Base-by-base conservation (phyloP, 2,113 vertebrate species). In the Sander vitreus region DNA sequence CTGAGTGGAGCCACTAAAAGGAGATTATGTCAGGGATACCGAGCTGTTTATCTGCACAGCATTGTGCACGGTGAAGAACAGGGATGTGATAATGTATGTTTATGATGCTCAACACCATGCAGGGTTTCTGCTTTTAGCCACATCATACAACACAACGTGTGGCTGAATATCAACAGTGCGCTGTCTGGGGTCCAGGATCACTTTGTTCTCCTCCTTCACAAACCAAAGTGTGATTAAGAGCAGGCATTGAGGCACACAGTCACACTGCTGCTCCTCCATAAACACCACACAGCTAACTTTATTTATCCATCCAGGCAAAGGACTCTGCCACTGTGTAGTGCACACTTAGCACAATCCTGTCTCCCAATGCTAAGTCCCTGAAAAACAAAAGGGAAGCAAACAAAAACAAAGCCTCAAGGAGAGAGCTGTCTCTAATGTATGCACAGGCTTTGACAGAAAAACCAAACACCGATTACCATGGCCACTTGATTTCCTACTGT, bases 331-430 rank as follows among this genome's bases (percentile, higher is more conserved):
- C 68, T 67, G 33, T 73, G 39, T 11, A 63, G 30, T 39, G 55
- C 58, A 73, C 33, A 73, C 36, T 30, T 60, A 21, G 73, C 47
- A 57, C 64, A 81, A 64, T 30, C 73, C 82, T 53, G 71, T 64
- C 58, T 80, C 45, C 81, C 78, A 19, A 75, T 48, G 55, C 59
- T 70, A 66, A 89, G 59, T 74, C 83, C 70, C 50, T 66, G 54
- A 39, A 86, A 86, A 91, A 88, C 79, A 90, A 88, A 89, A 80
- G n/a, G n/a, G 65, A 57, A 65, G 59, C 58, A 80, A 88, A 89
- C 72, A 83, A 76, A 78, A 91, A 71, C 60, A 82, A 68, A 78
- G 76, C 54, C 71, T 64, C 10, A 43, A 71, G 45, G 19, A 76
- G 59, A 75, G 55, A 8, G 51, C 33, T 2, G 39, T 54, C 59